These are phyloP conservation scores for Microctenopoma lineatum DNA, from an alignment of 2,797 vertebrate genomes.

Conservation along the genomic window DNA sequence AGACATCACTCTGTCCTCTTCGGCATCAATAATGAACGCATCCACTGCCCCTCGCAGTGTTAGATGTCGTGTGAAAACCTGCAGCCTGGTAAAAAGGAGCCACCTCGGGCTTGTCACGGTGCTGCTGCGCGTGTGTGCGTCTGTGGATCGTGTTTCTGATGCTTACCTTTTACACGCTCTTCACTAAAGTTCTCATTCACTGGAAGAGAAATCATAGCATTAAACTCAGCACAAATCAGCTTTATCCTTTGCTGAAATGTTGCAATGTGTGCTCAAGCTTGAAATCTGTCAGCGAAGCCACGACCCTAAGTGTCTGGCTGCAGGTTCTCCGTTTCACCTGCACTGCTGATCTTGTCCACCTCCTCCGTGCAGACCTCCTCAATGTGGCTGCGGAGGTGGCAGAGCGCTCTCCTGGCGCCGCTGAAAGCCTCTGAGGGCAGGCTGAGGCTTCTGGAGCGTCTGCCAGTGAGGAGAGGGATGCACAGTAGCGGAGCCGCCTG, in stretches of 20 bases:
- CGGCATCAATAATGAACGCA: constrained; percentile 41
- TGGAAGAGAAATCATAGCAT: constrained; percentile 36
- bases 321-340: constrained; percentile 42
- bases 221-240: not conserved
- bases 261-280: too few species aligned
- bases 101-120: constrained; percentile 28
- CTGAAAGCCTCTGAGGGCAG: constrained; percentile 67
- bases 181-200: constrained; percentile 68
- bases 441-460: constrained; percentile 38
- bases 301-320: not conserved
- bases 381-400: constrained; percentile 68
- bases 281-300: too few species aligned
- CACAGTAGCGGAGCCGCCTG: constrained; percentile 69
- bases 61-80: too few species aligned
- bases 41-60: constrained; percentile 20
- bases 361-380: constrained; percentile 78
- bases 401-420: constrained; percentile 60
- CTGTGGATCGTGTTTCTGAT: constrained; percentile 37
- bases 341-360: constrained; percentile 68
- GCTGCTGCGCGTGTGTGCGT: constrained; percentile 42
- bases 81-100: constrained; percentile 32
- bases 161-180: constrained; percentile 73
- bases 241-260: not conserved
- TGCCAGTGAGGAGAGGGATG: constrained; percentile 37
- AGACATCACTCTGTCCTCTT: constrained; percentile 18